A percentile compares a stretch with the other conserved stretches of the same genome.
These are phyloP conservation scores for Pagetopsis macropterus DNA, from an alignment of 2,797 vertebrate genomes.

Conservation along the genomic window DNA sequence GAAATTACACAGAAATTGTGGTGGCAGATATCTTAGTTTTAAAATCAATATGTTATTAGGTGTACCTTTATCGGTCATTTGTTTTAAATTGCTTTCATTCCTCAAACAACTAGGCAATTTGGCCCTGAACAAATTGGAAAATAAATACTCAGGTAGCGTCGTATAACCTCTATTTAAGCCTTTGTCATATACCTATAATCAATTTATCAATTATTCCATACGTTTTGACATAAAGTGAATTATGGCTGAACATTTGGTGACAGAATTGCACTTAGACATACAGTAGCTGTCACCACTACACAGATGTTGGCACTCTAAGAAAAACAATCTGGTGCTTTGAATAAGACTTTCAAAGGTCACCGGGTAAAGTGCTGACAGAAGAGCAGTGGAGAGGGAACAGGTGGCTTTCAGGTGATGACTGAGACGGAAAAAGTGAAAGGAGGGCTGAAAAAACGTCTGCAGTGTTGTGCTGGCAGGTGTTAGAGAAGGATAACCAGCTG, in stretches of 20 bases:
- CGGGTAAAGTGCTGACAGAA: slow-evolving; percentile 30
- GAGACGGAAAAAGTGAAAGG: slow-evolving; percentile 4
- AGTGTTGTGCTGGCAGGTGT: not conserved
- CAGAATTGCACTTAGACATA: not conserved
- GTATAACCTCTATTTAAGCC: not conserved
- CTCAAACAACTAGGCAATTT: slow-evolving; percentile 12
- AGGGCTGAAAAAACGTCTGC: not conserved
- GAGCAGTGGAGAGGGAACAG: slow-evolving; percentile 19
- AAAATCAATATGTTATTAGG: slow-evolving; percentile 52
- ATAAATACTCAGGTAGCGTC: not conserved
- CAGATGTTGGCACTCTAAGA: slow-evolving; percentile 13
- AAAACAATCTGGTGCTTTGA: slow-evolving; percentile 13
- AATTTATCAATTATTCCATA: not conserved
- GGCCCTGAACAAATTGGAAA: not conserved
- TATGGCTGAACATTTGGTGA: not conserved
- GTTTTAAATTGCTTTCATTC: slow-evolving; percentile 27
- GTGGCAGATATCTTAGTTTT: slow-evolving; percentile 29
- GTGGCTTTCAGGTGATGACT: slow-evolving; percentile 42
- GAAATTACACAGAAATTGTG: slow-evolving; percentile 4
- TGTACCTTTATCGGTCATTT: slow-evolving; percentile 21
- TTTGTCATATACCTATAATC: not conserved
- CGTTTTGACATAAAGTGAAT: not conserved
- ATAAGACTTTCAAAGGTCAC: slow-evolving; percentile 27
- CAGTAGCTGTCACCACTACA: not conserved
- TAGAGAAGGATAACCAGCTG: not conserved